A percentile compares a stretch with the other conserved stretches of the same genome.
phyloP scores from a whole-genome alignment of 2,113 vertebrate genomes.

The zebrafish (Danio rerio) region GRCz12tu NC_133200.1:18379501-18380000 shows the following conservation, averaged over 20 bases:
- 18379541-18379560: neutral
- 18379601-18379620: neutral
- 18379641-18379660: slow-evolving; percentile 34
- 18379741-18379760: neutral
- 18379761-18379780: neutral
- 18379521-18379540: neutral
- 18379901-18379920: no score
- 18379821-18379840: neutral
- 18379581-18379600: neutral
- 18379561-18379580: neutral
- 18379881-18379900: no score
- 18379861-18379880: no score
- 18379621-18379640: neutral
- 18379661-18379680: slow-evolving; percentile 53
- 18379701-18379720: slow-evolving; percentile 19
- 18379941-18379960: no score
- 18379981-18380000: no score
- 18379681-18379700: slow-evolving; percentile 42
- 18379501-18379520: neutral
- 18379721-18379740: slow-evolving; percentile 31
- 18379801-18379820: neutral
- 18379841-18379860: neutral
- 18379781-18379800: neutral
- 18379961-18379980: no score
- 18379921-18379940: no score